phyloP scores from a whole-genome alignment of 2,113 vertebrate genomes.

The Phodopus roborovskii region DNA sequence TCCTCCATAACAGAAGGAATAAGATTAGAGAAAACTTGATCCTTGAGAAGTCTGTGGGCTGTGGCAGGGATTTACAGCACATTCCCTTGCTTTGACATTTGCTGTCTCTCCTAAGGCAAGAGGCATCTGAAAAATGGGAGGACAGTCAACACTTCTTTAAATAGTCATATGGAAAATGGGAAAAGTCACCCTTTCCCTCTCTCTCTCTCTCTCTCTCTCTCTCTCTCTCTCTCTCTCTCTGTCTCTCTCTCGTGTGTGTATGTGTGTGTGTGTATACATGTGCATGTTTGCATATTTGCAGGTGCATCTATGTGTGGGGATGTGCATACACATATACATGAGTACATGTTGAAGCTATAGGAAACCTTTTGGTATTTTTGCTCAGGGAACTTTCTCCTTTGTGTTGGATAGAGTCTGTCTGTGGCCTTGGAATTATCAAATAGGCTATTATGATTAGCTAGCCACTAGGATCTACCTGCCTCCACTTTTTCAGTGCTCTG shows the following conservation, averaged over 20 bases:
- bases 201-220: neutral
- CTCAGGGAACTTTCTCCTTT: neutral
- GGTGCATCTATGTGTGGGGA: neutral
- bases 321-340: neutral
- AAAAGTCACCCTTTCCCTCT: neutral
- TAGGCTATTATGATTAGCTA: neutral
- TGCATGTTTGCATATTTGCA: neutral
- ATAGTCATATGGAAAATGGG: neutral
- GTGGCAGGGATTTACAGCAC: neutral
- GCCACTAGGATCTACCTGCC: too few relatives aligned
- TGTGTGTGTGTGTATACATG: neutral
- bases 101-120: conserved; percentile 29
- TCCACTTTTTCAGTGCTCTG: neutral
- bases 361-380: neutral
- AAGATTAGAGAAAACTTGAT: neutral
- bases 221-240: too few relatives aligned
- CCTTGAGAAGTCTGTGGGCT: neutral
- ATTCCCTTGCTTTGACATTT: neutral
- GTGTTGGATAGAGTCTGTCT: neutral
- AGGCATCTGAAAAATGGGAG: conserved; percentile 26
- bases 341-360: neutral
- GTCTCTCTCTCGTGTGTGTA: too few relatives aligned
- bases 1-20: neutral
- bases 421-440: neutral
- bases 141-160: neutral